These are phyloP conservation scores for Cephonodes hylas DNA, from an alignment of 2,888 invertebrate species.

Conservation along the genomic window DNA sequence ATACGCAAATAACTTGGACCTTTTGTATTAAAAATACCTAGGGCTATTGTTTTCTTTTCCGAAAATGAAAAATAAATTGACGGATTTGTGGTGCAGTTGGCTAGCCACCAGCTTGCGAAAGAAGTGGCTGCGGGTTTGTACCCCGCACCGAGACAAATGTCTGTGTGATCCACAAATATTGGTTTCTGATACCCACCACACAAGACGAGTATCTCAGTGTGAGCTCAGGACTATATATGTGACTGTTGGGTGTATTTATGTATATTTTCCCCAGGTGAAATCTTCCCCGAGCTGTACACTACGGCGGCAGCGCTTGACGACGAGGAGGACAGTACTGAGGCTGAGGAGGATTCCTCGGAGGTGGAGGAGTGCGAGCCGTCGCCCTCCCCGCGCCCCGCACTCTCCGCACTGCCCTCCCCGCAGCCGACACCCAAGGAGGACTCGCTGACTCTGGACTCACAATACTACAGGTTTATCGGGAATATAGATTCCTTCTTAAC, in stretches of 20 bases:
- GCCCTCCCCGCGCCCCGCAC: conserved; percentile 62
- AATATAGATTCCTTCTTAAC: too few species aligned
- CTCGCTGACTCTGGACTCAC: conserved; percentile 58
- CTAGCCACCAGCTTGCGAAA: too few species aligned
- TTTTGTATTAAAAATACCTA: too few species aligned
- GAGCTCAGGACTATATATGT: too few species aligned
- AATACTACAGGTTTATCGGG: conserved; percentile 77
- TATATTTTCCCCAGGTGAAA: conserved; percentile 49
- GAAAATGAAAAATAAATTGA: background rate
- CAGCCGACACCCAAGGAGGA: conserved; percentile 55
- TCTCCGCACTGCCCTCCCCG: conserved; percentile 57
- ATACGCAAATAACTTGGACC: too few species aligned
- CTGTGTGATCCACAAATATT: too few species aligned
- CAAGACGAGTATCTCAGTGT: too few species aligned
- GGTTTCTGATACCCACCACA: too few species aligned
- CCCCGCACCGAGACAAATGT: too few species aligned
- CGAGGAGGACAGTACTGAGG: conserved; percentile 50
- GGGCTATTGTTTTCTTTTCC: background rate
- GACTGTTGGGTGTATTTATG: too few species aligned
- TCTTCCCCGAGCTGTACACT: conserved; percentile 67
- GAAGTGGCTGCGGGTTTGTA: too few species aligned
- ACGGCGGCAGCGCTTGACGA: conserved; percentile 54
- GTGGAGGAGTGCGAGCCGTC: conserved; percentile 63
- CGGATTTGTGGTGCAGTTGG: too few species aligned
- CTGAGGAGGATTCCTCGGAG: conserved; percentile 42